Conservation (phyloP, 2,888 invertebrate genomes). For the Philopedon plagiatum region DNA sequence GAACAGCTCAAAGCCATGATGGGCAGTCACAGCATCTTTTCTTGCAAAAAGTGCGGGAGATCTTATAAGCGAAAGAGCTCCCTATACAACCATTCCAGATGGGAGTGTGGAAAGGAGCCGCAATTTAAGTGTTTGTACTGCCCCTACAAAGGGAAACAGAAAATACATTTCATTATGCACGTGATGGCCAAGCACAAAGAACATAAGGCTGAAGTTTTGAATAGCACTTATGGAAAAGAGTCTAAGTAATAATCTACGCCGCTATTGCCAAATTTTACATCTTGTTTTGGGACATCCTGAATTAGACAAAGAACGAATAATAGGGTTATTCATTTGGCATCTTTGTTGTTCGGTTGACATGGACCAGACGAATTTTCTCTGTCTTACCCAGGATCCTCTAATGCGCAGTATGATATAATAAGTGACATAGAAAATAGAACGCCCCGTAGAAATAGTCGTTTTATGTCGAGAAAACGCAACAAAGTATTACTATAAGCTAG, state of each 20-base stretch:
- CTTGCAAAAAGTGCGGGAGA: conserved; percentile 53
- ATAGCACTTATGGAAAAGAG: conserved; percentile 20
- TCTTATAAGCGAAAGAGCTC: conserved; percentile 56
- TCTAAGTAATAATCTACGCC: neutral
- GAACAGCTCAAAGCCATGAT: conserved; percentile 47
- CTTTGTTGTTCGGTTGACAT: no score
- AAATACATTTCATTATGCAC: conserved; percentile 51
- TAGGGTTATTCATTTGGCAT: no score
- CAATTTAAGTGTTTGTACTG: conserved; percentile 56
- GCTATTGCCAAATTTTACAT: no score
- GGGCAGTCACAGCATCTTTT: conserved; percentile 42
- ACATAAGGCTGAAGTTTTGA: conserved; percentile 59
- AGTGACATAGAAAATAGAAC: no score
- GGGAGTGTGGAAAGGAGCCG: conserved; percentile 60
- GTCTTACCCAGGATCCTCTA: no score
- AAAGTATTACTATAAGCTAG: no score
- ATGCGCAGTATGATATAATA: no score
- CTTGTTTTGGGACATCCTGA: no score
- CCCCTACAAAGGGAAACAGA: conserved; percentile 50
- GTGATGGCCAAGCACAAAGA: conserved; percentile 57
- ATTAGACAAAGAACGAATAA: no score
- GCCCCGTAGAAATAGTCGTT: no score
- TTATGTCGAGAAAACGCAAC: no score
- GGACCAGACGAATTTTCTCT: no score
- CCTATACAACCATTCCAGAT: conserved; percentile 55